Percentiles rank a stretch among this genome's conserved stretches.
Evolutionary conservation across 2,113 vertebrate genomes (phyloP).

Genomic region (Nothobranchius furzeri): DNA sequence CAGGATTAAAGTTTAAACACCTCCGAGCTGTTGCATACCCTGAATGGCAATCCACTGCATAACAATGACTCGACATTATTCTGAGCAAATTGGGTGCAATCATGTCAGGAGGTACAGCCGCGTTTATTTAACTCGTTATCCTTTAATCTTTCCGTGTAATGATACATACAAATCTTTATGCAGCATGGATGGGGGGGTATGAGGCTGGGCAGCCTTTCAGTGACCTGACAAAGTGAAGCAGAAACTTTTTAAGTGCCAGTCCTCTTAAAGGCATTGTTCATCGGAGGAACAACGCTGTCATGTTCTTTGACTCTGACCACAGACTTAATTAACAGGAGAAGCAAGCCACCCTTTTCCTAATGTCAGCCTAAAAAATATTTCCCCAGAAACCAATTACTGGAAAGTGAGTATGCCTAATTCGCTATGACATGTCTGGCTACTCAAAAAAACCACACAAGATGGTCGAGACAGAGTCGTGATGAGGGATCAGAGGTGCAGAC

Average conservation of each 20-base stretch:
- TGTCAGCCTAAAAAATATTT: constrained; percentile 72
- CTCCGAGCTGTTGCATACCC: constrained; percentile 36
- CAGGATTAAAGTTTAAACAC: constrained; percentile 55
- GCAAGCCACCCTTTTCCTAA: constrained; percentile 70
- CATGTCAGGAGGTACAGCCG: constrained; percentile 11
- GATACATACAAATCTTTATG: constrained; percentile 28
- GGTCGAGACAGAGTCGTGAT: constrained; percentile 55
- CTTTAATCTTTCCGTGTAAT: constrained; percentile 40
- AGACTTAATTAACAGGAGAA: constrained; percentile 68
- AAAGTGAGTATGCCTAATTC: constrained; percentile 70
- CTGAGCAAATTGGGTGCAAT: constrained; percentile 23
- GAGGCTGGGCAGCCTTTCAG: constrained; percentile 29
- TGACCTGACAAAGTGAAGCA: constrained; percentile 50
- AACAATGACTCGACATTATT: constrained; percentile 24
- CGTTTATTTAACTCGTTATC: constrained; percentile 44
- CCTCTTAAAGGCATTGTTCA: constrained; percentile 48
- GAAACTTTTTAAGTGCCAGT: constrained; percentile 44
- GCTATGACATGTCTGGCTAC: constrained; percentile 63
- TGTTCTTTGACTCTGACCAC: constrained; percentile 59
- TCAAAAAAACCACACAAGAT: constrained; percentile 35
- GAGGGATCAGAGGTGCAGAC: constrained; percentile 63
- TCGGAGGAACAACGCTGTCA: constrained; percentile 37
- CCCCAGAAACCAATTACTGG: constrained; percentile 78
- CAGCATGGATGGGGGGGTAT: neutral
- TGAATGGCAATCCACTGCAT: constrained; percentile 23